A percentile compares a stretch with the other conserved stretches of the same genome.
Conservation (phyloP, 2,113 vertebrate genomes). For the Illadopsis cleaveri region DNA sequence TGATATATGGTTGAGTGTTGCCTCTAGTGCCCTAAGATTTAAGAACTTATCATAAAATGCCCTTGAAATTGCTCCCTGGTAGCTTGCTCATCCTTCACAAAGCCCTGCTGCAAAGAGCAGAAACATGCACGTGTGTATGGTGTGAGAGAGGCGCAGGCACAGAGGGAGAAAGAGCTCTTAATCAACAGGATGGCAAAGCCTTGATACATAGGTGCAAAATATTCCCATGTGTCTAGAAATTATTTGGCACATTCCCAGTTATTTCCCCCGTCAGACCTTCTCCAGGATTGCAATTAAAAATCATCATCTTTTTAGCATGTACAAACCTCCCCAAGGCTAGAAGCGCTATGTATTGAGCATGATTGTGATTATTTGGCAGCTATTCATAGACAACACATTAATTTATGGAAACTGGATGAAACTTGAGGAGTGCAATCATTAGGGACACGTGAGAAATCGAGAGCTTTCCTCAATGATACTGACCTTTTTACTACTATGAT, state of each 20-base stretch:
- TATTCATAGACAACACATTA: conserved; percentile 65
- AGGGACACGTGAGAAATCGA: background rate
- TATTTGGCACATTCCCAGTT: conserved; percentile 50
- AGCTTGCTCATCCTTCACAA: conserved; percentile 49
- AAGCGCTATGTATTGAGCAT: conserved; percentile 48
- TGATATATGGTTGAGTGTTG: conserved; percentile 25
- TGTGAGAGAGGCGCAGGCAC: background rate
- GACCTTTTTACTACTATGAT: conserved; percentile 6
- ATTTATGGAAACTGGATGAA: conserved; percentile 71
- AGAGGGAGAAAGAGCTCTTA: conserved; percentile 18
- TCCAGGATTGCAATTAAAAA: conserved; percentile 72
- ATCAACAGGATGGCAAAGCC: conserved; percentile 51
- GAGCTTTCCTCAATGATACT: conserved; percentile 19
- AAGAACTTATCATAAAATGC: conserved; percentile 53
- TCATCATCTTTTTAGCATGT: conserved; percentile 72
- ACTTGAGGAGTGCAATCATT: conserved; percentile 35
- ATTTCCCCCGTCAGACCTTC: conserved; percentile 60
- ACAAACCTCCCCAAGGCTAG: conserved; percentile 61
- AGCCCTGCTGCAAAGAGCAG: background rate
- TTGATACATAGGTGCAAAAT: conserved; percentile 51
- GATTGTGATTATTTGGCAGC: conserved; percentile 69
- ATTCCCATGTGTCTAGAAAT: conserved; percentile 55
- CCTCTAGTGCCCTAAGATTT: conserved; percentile 49
- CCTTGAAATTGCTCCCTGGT: conserved; percentile 53
- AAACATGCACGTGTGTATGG: background rate